Base-by-base conservation (phyloP, 2,888 invertebrate species). In the Aproaerema taeniolella region DNA sequence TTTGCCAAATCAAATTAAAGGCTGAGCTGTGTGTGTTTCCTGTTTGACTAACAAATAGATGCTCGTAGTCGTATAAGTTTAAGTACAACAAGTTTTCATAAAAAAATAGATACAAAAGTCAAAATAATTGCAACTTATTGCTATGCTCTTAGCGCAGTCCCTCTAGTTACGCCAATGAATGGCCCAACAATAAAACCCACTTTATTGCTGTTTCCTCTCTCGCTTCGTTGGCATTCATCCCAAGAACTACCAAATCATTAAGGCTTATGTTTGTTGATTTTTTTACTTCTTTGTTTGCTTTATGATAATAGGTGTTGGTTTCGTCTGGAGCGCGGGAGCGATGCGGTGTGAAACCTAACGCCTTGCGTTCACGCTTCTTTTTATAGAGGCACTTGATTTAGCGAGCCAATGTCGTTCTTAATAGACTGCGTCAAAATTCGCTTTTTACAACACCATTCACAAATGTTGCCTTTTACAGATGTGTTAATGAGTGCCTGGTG, bases 271-370 rank as follows among this genome's bases (percentile, higher is more conserved):
- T 81, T 81, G 81, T 82, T 79, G 73, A 69, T 76, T 81, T 80
- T 81, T 78, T 77, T 63, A 63, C 62, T 51, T 73, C 70, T 74
- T 80, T 83, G 81, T 85, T 85, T 82, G 78, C 69, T 80, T 81
- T 86, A 82, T 85, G 86, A 85, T 85, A 85, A 83, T 82, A 77
- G 80, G 82, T 76, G 78, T 83, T 79, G 69, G 79, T 76, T 77
- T 80, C 72, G 70, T 67, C 67, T 57, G 47, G 62, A 63, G 54
- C 58, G 62, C 80, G 65, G 76, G 70, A 73, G 75, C 71, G 73
- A 73, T 68, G 64, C 57, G 71, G 85, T 82, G 85, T 86, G 85
- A 85, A 83, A 86, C 76, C 76, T 85, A 67, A 83, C 86, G 80
- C 85, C 82, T 82, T 72, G n/a, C 67, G 74, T 82, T 85, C 76